Evolutionary conservation across 2,797 vertebrate species (phyloP).

Genomic region (Melanogrammus aeglefinus): DNA sequence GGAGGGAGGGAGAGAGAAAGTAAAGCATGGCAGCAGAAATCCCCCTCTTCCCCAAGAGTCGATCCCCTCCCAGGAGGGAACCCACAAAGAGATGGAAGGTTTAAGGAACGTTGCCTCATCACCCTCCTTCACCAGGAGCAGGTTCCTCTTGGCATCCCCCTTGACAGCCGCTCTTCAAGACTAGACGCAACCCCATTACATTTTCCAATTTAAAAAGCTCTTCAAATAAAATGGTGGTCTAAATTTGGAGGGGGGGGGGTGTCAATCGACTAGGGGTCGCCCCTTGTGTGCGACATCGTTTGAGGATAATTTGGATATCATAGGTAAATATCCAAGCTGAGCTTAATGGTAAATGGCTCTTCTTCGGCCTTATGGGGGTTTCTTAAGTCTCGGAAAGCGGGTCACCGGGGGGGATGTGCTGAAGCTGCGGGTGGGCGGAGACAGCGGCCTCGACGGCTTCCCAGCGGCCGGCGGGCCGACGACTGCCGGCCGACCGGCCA

Average conservation of each 20-base stretch:
- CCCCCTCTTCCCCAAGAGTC: slow-evolving; percentile 41
- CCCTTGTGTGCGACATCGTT: background rate
- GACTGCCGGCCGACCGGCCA: slow-evolving; percentile 35
- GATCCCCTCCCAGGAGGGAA: slow-evolving; percentile 38
- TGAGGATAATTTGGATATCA: background rate
- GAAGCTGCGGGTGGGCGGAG: slow-evolving; percentile 41
- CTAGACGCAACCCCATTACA: slow-evolving; percentile 19
- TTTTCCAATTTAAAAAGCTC: background rate
- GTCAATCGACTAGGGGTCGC: slow-evolving; percentile 25
- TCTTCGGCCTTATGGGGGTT: background rate
- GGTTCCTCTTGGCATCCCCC: slow-evolving; percentile 37
- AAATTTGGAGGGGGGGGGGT: slow-evolving; percentile 48
- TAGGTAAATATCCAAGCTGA: background rate
- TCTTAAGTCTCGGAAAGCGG: slow-evolving; percentile 49
- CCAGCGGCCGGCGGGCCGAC: slow-evolving; percentile 36
- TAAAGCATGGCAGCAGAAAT: slow-evolving; percentile 64
- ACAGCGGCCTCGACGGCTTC: slow-evolving; percentile 49
- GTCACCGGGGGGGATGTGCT: slow-evolving; percentile 57
- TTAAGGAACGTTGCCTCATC: slow-evolving; percentile 13
- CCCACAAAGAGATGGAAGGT: slow-evolving; percentile 35
- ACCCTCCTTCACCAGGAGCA: slow-evolving; percentile 25
- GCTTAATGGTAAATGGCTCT: background rate
- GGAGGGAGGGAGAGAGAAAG: slow-evolving; percentile 51
- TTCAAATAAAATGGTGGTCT: slow-evolving; percentile 10
- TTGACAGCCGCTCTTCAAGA: slow-evolving; percentile 61